These are phyloP conservation scores for Hydropsyche tenuis DNA, from an alignment of 1,140 invertebrate species.

Conservation along the genomic window DNA sequence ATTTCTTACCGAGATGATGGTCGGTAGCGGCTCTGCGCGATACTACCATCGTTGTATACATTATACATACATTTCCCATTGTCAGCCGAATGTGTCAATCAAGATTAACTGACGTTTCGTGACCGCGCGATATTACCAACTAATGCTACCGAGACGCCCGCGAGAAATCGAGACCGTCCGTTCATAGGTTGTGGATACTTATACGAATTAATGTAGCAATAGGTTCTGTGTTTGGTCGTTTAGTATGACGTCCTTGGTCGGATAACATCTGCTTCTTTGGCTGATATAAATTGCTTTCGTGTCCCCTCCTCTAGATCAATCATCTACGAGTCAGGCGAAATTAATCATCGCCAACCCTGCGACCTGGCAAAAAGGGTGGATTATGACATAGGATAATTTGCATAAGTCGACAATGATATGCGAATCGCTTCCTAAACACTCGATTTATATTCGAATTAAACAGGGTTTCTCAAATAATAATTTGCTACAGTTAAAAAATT, in stretches of 20 bases:
- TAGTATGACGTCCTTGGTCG: no score
- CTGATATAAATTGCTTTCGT: slow-evolving; percentile 28
- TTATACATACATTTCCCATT: slow-evolving; percentile 32
- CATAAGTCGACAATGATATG: slow-evolving; percentile 4
- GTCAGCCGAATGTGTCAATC: slow-evolving; percentile 43
- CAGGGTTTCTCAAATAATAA: no score
- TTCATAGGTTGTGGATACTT: not conserved
- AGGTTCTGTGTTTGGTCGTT: no score
- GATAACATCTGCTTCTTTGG: slow-evolving; percentile 27
- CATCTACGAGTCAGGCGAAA: slow-evolving; percentile 33
- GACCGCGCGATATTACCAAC: slow-evolving; percentile 31
- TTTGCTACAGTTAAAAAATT: no score
- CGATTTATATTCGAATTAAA: no score
- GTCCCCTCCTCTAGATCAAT: slow-evolving; percentile 41
- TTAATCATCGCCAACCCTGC: slow-evolving; percentile 42
- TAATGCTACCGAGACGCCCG: not conserved
- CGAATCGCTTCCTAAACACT: no score
- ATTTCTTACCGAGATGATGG: slow-evolving; percentile 30
- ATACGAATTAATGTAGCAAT: no score
- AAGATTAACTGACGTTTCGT: slow-evolving; percentile 48
- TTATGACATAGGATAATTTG: not conserved
- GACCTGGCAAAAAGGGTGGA: slow-evolving; percentile 18
- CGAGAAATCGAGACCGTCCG: slow-evolving; percentile 2
- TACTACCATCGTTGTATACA: not conserved
- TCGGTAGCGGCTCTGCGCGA: no score